These are phyloP conservation scores for Dilophus febrilis DNA, from an alignment of 2,888 invertebrate genomes.

Conservation along the genomic window DNA sequence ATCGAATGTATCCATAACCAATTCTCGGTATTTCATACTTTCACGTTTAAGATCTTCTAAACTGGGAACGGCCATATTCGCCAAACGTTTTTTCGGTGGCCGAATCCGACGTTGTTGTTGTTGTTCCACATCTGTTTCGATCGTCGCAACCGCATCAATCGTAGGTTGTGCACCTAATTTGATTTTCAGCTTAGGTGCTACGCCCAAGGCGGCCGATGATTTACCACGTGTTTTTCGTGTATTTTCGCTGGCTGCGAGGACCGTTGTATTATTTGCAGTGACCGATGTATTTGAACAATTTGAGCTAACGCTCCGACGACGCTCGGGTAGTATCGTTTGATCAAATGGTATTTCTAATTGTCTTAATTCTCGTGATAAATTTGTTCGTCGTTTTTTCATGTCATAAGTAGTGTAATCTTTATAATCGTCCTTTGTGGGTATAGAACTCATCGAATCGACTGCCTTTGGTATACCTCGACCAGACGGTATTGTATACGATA, in stretches of 20 bases:
- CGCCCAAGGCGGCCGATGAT: conserved; percentile 25
- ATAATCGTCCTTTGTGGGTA: conserved; percentile 73
- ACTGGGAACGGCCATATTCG: conserved; percentile 36
- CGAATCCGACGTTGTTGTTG: conserved; percentile 30
- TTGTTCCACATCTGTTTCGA: conserved; percentile 12
- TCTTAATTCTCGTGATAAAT: conserved; percentile 39
- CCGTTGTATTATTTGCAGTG: conserved; percentile 13
- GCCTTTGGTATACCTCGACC: conserved; percentile 55
- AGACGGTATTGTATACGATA: conserved; percentile 45
- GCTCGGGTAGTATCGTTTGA: conserved; percentile 33
- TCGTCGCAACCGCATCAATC: conserved; percentile 1
- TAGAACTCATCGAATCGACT: conserved; percentile 73
- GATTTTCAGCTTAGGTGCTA: conserved; percentile 59
- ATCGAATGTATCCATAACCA: conserved; percentile 66
- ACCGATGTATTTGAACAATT: conserved; percentile 26
- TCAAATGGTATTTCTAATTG: conserved; percentile 44
- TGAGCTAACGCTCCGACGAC: conserved; percentile 34
- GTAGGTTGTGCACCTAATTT: conserved; percentile 40
- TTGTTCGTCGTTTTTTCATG: conserved; percentile 50
- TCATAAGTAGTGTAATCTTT: conserved; percentile 43
- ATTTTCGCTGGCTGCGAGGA: not conserved
- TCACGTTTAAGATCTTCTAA: conserved; percentile 68
- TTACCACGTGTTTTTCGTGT: conserved; percentile 24
- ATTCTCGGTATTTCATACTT: conserved; percentile 71
- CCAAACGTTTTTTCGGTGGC: conserved; percentile 69